phyloP scores from a whole-genome alignment of 2,888 invertebrate species.

The Leptinotarsa haldemani region DNA sequence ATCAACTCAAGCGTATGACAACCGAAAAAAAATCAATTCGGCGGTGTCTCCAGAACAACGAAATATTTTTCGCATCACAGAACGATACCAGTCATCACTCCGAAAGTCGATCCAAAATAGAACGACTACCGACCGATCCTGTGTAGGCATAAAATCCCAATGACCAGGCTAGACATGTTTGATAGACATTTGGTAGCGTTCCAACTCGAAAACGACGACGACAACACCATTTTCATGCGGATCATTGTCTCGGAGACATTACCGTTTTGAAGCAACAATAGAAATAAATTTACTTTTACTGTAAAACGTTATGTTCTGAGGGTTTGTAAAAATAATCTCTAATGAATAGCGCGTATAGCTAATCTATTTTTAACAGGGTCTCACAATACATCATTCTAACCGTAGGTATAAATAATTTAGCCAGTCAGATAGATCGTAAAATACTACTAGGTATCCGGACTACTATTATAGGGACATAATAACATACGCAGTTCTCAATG shows the following conservation, averaged over 20 bases:
- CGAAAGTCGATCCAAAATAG: slow-evolving; percentile 23
- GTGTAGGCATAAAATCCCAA: slow-evolving; percentile 25
- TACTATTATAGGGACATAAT: not conserved
- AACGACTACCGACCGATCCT: slow-evolving; percentile 19
- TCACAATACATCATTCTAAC: slow-evolving; percentile 14
- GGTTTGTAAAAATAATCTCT: not conserved
- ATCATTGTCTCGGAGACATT: slow-evolving; percentile 23
- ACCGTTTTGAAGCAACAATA: slow-evolving; percentile 15
- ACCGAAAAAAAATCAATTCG: not conserved
- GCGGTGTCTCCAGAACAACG: not conserved
- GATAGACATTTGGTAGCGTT: slow-evolving; percentile 50
- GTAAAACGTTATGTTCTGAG: too few species aligned
- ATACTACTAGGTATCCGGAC: slow-evolving; percentile 11
- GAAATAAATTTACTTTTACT: not conserved
- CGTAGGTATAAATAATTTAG: slow-evolving; percentile 18
- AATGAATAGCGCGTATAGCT: not conserved
- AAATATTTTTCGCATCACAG: slow-evolving; percentile 11
- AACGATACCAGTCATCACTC: slow-evolving; percentile 14
- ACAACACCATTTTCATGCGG: slow-evolving; percentile 27
- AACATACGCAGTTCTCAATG: not conserved
- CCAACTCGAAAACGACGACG: slow-evolving; percentile 37
- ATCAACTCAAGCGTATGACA: too few species aligned
- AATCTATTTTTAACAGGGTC: not conserved
- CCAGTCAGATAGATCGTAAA: slow-evolving; percentile 17
- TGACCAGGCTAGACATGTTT: slow-evolving; percentile 50